Base-by-base conservation (phyloP, 1,140 invertebrate genomes). In the Mya arenaria region DNA sequence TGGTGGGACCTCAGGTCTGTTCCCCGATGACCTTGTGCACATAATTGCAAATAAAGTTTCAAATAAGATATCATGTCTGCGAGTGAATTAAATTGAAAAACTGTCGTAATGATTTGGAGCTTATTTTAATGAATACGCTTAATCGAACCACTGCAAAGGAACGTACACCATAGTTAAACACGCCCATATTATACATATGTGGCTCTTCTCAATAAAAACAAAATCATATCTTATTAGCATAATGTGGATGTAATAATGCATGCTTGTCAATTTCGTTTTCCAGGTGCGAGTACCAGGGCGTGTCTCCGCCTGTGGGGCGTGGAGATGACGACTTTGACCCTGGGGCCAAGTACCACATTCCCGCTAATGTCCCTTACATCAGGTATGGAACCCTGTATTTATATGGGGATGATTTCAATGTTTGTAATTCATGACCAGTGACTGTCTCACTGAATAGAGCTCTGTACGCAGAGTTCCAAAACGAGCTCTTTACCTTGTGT, bases 1-100 rank as follows among this genome's bases (percentile, higher is more conserved):
- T 94, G 94, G 94, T 94, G 94, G 94, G 83, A 93, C 23, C 80
- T 94, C 39, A 91, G 92, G 86, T 92, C 78, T 15, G 48, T 48
- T 52, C 17, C 48, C 19, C 2, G 17, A n/a, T 52, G 48, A 52
- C 19, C 4, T 23, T 52, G 8, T 52, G 48, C 17, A 52, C 2
- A 52, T 8, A 52, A 4, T 48, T 48, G 2, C 2, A 52, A 23
- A 52, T 3, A 1, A 23, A 52, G 48, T 52, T 23, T 4, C 19
- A 52, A 17, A 52, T n/a, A 10, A 44, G 19, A 17, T 10, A 52
- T 10, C 48, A 8, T 52, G n/a, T n/a, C n/a, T n/a, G n/a, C n/a
- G n/a, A n/a, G n/a, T n/a, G n/a, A n/a, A n/a, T n/a, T n/a, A n/a
- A n/a, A n/a, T n/a, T n/a, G n/a, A n/a, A n/a, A n/a, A n/a, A n/a